These are phyloP conservation scores for Lethenteron reissneri DNA, from an alignment of 2,113 vertebrate species.

Conservation along the genomic window DNA sequence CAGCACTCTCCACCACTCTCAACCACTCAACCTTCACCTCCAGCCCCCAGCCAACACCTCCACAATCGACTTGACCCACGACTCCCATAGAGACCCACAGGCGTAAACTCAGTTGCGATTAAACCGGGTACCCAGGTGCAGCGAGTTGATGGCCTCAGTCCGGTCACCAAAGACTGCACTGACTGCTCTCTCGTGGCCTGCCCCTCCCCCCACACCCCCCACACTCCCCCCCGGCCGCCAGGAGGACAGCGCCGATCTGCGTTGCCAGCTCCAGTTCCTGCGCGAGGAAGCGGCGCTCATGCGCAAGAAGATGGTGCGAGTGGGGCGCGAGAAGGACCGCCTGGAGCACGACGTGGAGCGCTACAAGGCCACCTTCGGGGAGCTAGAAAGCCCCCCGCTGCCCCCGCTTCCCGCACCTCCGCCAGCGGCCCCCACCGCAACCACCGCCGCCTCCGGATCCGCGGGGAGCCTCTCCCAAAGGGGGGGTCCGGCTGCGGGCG, in stretches of 20 bases:
- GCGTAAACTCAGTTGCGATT: too few relatives aligned
- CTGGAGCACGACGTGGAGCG: constrained; percentile 87
- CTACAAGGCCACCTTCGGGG: constrained; percentile 62
- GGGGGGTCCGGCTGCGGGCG: too few relatives aligned
- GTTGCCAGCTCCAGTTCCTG: constrained; percentile 91
- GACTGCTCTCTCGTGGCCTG: background rate
- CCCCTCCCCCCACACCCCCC: background rate
- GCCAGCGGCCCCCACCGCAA: too few relatives aligned
- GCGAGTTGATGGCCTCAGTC: background rate
- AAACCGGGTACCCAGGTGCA: background rate
- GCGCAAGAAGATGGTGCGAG: constrained; percentile 91
- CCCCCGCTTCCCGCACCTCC: too few relatives aligned
- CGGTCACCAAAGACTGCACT: background rate
- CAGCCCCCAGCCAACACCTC: too few relatives aligned
- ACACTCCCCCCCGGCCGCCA: constrained; percentile 15
- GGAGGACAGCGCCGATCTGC: constrained; percentile 83
- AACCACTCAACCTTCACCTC: too few relatives aligned
- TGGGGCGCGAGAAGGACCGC: constrained; percentile 74
- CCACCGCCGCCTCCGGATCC: too few relatives aligned
- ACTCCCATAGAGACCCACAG: too few relatives aligned
- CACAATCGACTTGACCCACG: too few relatives aligned
- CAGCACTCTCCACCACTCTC: too few relatives aligned
- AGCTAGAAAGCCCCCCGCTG: constrained; percentile 54
- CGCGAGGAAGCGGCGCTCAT: constrained; percentile 91
- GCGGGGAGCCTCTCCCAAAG: too few relatives aligned